These are phyloP conservation scores for Henricia sp. DNA, from an alignment of 53 echinoderm and acorn worm species.

Conservation along the genomic window DNA sequence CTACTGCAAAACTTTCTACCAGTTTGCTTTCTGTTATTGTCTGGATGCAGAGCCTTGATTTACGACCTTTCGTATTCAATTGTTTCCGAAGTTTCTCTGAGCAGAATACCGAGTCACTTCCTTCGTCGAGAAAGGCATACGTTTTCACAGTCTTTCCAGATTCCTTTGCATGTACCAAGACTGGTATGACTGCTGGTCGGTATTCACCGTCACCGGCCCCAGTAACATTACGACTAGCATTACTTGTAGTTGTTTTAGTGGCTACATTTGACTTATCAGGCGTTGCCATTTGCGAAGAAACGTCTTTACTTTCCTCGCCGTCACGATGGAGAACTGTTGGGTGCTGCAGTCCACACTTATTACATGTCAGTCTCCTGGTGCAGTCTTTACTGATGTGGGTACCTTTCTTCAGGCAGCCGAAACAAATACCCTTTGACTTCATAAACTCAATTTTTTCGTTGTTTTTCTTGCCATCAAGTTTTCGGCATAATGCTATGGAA, in stretches of 20 bases:
- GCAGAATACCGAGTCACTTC: conserved; percentile 64
- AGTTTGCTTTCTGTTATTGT: conserved; percentile 9
- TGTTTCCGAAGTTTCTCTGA: conserved; percentile 33
- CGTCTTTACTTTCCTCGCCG: conserved; percentile 1
- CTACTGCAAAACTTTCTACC: background rate
- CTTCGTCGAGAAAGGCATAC: conserved; percentile 71
- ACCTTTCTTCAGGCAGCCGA: conserved; percentile 47
- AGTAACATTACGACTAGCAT: conserved; percentile 12
- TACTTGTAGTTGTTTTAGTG: conserved; percentile 11
- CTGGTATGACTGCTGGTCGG: background rate
- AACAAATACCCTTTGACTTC: conserved; percentile 34
- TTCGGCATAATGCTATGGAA: too few relatives aligned
- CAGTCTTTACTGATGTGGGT: conserved; percentile 3
- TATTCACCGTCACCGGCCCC: conserved; percentile 10
- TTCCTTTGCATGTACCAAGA: conserved; percentile 7
- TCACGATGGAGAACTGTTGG: conserved; percentile 19
- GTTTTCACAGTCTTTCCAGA: conserved; percentile 53
- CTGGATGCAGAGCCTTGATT: conserved; percentile 1
- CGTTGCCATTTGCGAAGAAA: background rate
- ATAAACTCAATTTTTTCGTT: conserved; percentile 41
- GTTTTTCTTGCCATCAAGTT: conserved; percentile 23
- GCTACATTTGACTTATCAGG: background rate
- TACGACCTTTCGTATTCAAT: conserved; percentile 1
- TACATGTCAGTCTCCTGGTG: conserved; percentile 3
- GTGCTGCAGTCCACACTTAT: conserved; percentile 7